A percentile compares a stretch with the other conserved stretches of the same genome.
Conservation (phyloP, 1,140 invertebrate genomes). For the Trachymyrmex septentrionalis region DNA sequence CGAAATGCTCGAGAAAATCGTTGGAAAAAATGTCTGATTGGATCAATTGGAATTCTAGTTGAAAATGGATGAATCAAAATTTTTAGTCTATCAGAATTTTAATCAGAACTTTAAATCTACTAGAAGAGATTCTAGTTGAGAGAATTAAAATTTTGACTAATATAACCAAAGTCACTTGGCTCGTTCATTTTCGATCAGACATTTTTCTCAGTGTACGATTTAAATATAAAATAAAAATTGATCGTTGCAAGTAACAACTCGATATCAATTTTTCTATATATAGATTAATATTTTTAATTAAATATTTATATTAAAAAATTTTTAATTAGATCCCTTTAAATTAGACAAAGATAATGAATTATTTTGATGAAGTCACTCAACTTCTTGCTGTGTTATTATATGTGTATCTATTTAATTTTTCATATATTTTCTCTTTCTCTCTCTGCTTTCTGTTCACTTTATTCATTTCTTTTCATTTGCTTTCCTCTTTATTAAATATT, state of each 20-base stretch:
- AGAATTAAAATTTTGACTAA: too few relatives aligned
- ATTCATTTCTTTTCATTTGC: background rate
- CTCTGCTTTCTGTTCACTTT: background rate
- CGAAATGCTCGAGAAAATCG: background rate
- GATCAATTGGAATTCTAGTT: too few relatives aligned
- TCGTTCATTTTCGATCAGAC: too few relatives aligned
- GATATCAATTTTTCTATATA: background rate
- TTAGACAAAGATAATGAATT: background rate
- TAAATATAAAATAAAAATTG: background rate
- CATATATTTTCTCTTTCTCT: background rate
- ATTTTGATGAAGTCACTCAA: constrained; percentile 12
- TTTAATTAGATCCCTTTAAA: too few relatives aligned
- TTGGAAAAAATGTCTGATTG: too few relatives aligned
- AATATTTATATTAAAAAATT: background rate
- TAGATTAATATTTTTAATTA: constrained; percentile 5
- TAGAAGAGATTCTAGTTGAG: too few relatives aligned
- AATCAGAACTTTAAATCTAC: too few relatives aligned
- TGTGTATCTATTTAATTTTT: background rate
- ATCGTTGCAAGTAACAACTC: background rate
- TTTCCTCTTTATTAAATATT: background rate
- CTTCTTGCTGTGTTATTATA: background rate
- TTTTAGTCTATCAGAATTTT: too few relatives aligned
- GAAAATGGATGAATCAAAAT: too few relatives aligned
- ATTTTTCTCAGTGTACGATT: too few relatives aligned
- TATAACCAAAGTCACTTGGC: too few relatives aligned